phyloP scores from a whole-genome alignment of 2,113 vertebrate species.

The Heterotilapia buettikoferi region DNA sequence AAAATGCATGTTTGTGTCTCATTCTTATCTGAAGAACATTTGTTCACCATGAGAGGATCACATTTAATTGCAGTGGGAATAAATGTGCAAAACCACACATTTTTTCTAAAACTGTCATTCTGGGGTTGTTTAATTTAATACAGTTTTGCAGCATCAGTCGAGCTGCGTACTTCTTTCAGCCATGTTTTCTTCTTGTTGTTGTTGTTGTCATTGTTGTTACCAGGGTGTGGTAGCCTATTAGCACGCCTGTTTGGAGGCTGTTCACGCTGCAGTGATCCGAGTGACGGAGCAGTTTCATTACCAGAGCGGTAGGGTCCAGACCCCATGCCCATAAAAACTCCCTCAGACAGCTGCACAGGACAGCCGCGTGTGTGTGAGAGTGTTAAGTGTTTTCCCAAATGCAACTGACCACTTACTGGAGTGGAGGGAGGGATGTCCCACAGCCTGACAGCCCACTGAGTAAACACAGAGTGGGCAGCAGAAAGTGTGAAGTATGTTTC shows the following conservation, averaged over 20 bases:
- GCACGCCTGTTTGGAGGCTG: background rate
- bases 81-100: background rate
- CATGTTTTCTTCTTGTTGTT: conserved; percentile 2
- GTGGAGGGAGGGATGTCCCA: background rate
- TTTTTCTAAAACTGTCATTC: background rate
- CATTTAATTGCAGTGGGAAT: background rate
- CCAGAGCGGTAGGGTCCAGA: background rate
- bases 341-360: background rate
- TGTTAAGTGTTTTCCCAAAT: conserved; percentile 5
- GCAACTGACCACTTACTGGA: background rate
- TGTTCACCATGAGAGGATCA: background rate
- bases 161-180: background rate
- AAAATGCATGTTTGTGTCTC: background rate
- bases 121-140: background rate
- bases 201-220: background rate
- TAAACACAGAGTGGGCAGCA: background rate
- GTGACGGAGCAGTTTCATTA: conserved; percentile 36
- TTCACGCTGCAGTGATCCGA: background rate
- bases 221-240: background rate
- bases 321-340: background rate
- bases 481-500: background rate
- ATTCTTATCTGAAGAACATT: background rate
- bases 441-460: background rate
- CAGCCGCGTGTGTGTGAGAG: background rate
- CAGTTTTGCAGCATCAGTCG: background rate